phyloP scores from a whole-genome alignment of 2,113 vertebrate genomes.

The Pionites leucogaster region DNA sequence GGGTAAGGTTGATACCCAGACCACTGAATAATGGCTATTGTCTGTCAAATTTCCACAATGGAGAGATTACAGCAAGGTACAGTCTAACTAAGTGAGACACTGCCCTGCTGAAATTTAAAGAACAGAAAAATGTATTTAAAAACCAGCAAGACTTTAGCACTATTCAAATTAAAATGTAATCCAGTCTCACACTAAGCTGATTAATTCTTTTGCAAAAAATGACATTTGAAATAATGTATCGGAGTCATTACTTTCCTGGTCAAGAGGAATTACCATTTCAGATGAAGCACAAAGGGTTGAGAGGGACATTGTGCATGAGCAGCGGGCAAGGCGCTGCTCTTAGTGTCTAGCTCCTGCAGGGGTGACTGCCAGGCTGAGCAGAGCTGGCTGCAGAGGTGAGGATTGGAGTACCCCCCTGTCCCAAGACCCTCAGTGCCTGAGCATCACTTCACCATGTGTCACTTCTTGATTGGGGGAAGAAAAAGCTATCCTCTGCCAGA shows the following conservation, averaged over 20 bases:
- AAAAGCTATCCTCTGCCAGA: neutral
- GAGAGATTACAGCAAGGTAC: neutral
- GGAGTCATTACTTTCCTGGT: neutral
- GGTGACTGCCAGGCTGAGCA: accelerated
- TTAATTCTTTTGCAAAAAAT: constrained; percentile 35
- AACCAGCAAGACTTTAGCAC: neutral
- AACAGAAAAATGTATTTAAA: neutral
- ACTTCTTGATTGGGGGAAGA: neutral
- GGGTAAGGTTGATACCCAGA: neutral
- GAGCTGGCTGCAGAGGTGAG: accelerated
- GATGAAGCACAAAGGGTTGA: neutral
- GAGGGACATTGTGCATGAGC: accelerated
- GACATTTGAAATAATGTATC: constrained; percentile 11
- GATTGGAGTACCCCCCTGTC: neutral
- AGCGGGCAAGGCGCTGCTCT: neutral
- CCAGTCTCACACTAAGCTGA: constrained; percentile 42
- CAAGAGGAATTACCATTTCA: neutral
- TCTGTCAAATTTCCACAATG: neutral
- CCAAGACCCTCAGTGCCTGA: neutral
- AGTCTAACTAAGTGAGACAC: neutral
- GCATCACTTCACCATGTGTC: neutral
- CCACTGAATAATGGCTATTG: neutral
- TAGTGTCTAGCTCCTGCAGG: neutral
- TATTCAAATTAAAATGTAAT: constrained; percentile 62
- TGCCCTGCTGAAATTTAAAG: neutral